Percentiles rank a stretch among this genome's conserved stretches.
Conservation (phyloP, 2,113 vertebrate species). For the Larimichthys crocea region DNA sequence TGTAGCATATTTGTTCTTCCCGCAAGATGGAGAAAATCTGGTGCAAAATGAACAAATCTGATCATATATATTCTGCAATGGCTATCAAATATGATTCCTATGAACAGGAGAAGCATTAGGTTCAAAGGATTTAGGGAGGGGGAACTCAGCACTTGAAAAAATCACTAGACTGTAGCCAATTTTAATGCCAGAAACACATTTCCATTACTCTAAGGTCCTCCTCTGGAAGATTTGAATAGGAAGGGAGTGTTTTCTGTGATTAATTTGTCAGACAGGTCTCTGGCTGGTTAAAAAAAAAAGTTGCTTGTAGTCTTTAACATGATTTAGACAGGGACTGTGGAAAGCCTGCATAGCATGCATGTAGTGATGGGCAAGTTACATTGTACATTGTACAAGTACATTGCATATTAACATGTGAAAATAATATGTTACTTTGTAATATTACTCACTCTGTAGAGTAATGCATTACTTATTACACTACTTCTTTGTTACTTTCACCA, state of each 20-base stretch:
- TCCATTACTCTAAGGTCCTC: constrained; percentile 72
- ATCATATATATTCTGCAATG: constrained; percentile 13
- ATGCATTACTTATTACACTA: too few relatives aligned
- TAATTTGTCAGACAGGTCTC: constrained; percentile 73
- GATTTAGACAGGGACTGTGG: constrained; percentile 30
- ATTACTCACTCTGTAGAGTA: too few relatives aligned
- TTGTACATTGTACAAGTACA: too few relatives aligned
- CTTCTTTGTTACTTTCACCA: too few relatives aligned
- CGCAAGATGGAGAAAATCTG: not conserved
- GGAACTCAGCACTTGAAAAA: constrained; percentile 69
- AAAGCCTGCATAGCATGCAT: constrained; percentile 72
- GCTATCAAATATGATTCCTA: constrained; percentile 49
- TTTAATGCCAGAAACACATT: constrained; percentile 78
- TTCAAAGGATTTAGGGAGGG: constrained; percentile 66
- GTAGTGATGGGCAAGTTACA: constrained; percentile 28
- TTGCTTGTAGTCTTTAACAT: constrained; percentile 26
- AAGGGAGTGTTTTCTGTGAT: constrained; percentile 70
- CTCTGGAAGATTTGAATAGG: constrained; percentile 77
- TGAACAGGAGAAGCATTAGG: constrained; percentile 30
- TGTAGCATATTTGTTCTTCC: constrained; percentile 5
- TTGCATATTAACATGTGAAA: too few relatives aligned
- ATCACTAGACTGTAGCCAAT: constrained; percentile 82
- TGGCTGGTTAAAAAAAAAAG: constrained; percentile 33
- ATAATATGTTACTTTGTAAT: too few relatives aligned
- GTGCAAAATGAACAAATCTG: constrained; percentile 24